phyloP scores from a whole-genome alignment of 2,113 vertebrate genomes.

The Bubo blakistoni region DNA sequence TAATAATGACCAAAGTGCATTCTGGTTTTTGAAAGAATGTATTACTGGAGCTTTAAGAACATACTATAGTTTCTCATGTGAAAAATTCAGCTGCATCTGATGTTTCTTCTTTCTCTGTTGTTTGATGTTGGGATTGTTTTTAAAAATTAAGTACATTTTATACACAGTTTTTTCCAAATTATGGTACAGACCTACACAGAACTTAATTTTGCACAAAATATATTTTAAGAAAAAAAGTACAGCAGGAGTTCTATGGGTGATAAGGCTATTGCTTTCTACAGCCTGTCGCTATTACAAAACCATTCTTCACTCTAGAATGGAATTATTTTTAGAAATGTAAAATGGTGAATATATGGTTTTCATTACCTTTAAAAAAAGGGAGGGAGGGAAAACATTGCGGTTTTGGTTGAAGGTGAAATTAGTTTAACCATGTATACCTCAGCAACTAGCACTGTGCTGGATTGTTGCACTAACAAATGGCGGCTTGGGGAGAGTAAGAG shows the following conservation, averaged over 20 bases:
- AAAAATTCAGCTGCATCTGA: constrained; percentile 68
- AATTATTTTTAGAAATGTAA: constrained; percentile 63
- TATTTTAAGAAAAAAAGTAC: constrained; percentile 72
- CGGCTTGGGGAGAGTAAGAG: constrained; percentile 32
- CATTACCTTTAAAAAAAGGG: background rate
- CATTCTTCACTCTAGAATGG: constrained; percentile 54
- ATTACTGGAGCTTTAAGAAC: constrained; percentile 82
- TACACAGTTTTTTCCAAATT: constrained; percentile 71
- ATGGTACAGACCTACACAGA: constrained; percentile 75
- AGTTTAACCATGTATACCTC: constrained; percentile 62
- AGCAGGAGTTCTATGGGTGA: constrained; percentile 67
- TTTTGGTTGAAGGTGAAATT: constrained; percentile 51
- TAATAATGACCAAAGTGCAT: constrained; percentile 93
- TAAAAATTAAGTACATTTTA: constrained; percentile 75
- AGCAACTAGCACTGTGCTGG: constrained; percentile 61
- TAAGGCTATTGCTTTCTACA: constrained; percentile 52
- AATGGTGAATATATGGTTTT: constrained; percentile 32
- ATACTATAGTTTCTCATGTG: constrained; percentile 73
- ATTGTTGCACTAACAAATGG: constrained; percentile 55
- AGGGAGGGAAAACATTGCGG: background rate
- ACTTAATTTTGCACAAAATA: constrained; percentile 81
- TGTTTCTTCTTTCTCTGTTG: constrained; percentile 71
- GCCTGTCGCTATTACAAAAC: constrained; percentile 43
- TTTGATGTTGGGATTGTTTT: constrained; percentile 75
- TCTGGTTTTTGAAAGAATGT: constrained; percentile 84